These are phyloP conservation scores for Iselma pallidipennis DNA, from an alignment of 2,888 invertebrate genomes.

Conservation along the genomic window DNA sequence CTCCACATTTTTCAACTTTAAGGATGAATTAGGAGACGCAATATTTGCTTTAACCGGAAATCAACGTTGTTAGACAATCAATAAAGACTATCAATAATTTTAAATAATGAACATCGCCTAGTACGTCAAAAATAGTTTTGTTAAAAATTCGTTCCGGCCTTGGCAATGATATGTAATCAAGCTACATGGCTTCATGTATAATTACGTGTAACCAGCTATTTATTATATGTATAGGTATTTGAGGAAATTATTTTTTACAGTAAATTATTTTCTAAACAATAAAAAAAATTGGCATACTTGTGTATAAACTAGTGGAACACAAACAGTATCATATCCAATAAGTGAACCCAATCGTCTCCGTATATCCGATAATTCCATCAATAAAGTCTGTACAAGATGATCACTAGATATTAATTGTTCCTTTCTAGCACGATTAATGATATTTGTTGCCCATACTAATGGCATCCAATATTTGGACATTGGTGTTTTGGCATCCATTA, in stretches of 20 bases:
- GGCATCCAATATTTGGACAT: slow-evolving; percentile 96
- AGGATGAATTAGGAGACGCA: neutral
- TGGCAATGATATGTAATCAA: neutral
- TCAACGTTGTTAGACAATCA: too few species aligned
- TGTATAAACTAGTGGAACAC: slow-evolving; percentile 89
- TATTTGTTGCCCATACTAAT: slow-evolving; percentile 89
- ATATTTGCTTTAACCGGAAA: neutral
- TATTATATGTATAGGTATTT: too few species aligned
- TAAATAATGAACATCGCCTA: too few species aligned
- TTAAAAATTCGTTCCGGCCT: neutral
- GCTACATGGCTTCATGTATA: neutral
- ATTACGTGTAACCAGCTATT: too few species aligned
- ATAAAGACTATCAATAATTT: too few species aligned
- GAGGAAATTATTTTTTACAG: too few species aligned
- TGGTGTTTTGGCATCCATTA: slow-evolving; percentile 85
- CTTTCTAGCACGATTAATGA: slow-evolving; percentile 84
- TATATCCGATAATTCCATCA: slow-evolving; percentile 88
- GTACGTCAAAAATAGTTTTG: too few species aligned
- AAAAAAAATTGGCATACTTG: slow-evolving; percentile 65
- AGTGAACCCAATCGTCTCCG: slow-evolving; percentile 80
- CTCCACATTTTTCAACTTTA: neutral
- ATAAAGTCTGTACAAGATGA: slow-evolving; percentile 88
- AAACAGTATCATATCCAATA: slow-evolving; percentile 90
- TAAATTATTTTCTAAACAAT: too few species aligned
- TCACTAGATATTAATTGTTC: slow-evolving; percentile 85